Conservation (phyloP, 2,888 invertebrate genomes). For the Drosophila bunnanda region DNA sequence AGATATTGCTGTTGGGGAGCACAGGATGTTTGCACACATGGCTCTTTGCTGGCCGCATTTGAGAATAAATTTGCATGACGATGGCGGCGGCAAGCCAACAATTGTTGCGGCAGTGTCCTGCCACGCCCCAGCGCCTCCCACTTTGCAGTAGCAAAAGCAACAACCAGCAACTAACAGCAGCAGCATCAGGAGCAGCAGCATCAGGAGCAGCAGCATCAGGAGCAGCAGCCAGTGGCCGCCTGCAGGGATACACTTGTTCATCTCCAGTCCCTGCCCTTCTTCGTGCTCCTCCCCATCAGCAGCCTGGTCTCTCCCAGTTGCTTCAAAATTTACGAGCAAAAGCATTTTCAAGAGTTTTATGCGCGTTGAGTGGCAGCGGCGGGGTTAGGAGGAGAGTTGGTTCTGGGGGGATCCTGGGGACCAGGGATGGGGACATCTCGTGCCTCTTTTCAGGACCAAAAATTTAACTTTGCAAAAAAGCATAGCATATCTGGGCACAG, state of each 20-base stretch:
- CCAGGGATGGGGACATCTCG: conserved; percentile 13
- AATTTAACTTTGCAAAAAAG: conserved; percentile 44
- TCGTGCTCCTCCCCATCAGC: neutral
- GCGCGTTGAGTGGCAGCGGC: conserved; percentile 64
- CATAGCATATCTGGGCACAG: conserved; percentile 17
- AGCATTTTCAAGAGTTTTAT: conserved; percentile 80
- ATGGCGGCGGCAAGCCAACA: conserved; percentile 71
- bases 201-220: conserved; percentile 21
- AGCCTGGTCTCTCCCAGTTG: conserved; percentile 57
- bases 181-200: conserved; percentile 20
- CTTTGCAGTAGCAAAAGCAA: conserved; percentile 13
- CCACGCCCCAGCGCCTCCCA: conserved; percentile 24
- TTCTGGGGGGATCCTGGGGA: conserved; percentile 1
- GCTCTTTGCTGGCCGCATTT: conserved; percentile 64
- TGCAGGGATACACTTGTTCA: conserved; percentile 43
- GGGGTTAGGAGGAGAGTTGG: neutral
- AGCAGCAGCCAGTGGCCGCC: conserved; percentile 40
- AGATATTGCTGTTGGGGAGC: conserved; percentile 13
- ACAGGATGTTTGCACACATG: conserved; percentile 50
- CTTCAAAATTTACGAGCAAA: conserved; percentile 78
- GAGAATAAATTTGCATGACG: conserved; percentile 76
- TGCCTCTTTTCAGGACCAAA: conserved; percentile 25
- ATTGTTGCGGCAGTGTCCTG: conserved; percentile 77
- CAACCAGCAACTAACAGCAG: conserved; percentile 5
- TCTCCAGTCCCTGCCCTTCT: conserved; percentile 24